These are phyloP conservation scores for Propithecus perrieri DNA, from an alignment of 2,797 vertebrate species.

Conservation along the genomic window DNA sequence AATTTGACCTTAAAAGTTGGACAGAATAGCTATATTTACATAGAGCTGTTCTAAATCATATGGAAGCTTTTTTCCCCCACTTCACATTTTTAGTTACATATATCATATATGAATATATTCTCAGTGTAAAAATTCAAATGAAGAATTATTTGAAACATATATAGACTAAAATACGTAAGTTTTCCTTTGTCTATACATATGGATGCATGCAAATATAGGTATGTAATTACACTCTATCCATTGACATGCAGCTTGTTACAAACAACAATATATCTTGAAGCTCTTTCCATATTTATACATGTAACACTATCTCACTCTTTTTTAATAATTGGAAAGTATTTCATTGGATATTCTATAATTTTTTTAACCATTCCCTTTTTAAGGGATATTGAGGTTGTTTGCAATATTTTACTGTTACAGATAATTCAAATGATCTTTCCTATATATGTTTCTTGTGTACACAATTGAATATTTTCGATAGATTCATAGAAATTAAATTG, in stretches of 20 bases:
- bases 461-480: background rate
- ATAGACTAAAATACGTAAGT: background rate
- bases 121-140: conserved; percentile 41
- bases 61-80: background rate
- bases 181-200: background rate
- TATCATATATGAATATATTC: conserved; percentile 34
- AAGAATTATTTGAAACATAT: conserved; percentile 31
- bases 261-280: background rate
- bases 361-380: conserved; percentile 13
- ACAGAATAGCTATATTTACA: conserved; percentile 58
- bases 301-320: background rate
- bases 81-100: conserved; percentile 47
- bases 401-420: background rate
- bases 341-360: background rate
- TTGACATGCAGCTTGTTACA: background rate
- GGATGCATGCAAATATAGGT: background rate
- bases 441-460: background rate
- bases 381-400: background rate
- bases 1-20: conserved; percentile 62
- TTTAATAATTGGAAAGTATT: conserved; percentile 1
- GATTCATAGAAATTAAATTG: background rate
- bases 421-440: background rate
- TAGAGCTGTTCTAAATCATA: conserved; percentile 20
- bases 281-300: background rate
- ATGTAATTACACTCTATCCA: background rate